These are phyloP conservation scores for Monopterus albus DNA, from an alignment of 2,113 vertebrate species.

Conservation along the genomic window DNA sequence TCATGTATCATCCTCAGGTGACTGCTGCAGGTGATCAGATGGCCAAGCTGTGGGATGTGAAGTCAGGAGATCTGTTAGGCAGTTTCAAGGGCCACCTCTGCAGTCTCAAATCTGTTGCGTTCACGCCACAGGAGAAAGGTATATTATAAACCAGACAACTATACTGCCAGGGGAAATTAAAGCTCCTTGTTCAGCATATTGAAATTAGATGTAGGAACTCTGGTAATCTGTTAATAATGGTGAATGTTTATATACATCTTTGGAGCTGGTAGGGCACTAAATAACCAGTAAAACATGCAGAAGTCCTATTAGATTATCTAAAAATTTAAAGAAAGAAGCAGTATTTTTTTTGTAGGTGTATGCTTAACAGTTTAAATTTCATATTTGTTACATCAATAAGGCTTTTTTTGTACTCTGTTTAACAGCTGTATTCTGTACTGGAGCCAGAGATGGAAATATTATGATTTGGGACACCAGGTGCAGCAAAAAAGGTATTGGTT, in stretches of 20 bases:
- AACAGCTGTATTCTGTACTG: slow-evolving; percentile 95
- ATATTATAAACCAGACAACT: slow-evolving; percentile 11
- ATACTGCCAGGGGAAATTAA: not conserved
- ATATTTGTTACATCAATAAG: not conserved
- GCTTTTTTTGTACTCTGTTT: not conserved
- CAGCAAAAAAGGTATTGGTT: slow-evolving; percentile 88
- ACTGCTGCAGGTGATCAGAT: slow-evolving; percentile 96
- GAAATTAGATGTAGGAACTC: not conserved
- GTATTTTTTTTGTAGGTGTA: no score
- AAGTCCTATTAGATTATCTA: not conserved
- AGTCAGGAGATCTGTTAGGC: slow-evolving; percentile 88
- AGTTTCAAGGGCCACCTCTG: slow-evolving; percentile 96
- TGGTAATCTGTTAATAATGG: not conserved
- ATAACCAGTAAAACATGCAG: not conserved
- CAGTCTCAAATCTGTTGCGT: slow-evolving; percentile 96
- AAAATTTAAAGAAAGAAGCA: not conserved
- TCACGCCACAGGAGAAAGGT: slow-evolving; percentile 92
- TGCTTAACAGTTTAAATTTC: no score
- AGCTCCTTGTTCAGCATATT: not conserved
- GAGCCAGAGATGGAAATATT: slow-evolving; percentile 96
- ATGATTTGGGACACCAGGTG: slow-evolving; percentile 98
- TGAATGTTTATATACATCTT: not conserved
- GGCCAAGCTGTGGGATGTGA: slow-evolving; percentile 94
- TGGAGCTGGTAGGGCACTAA: not conserved
- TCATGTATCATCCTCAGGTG: slow-evolving; percentile 82